Percentiles rank a stretch among this genome's conserved stretches.
Evolutionary conservation across 2,797 vertebrate genomes (phyloP).

Genomic region (Fistularia tabacaria): DNA sequence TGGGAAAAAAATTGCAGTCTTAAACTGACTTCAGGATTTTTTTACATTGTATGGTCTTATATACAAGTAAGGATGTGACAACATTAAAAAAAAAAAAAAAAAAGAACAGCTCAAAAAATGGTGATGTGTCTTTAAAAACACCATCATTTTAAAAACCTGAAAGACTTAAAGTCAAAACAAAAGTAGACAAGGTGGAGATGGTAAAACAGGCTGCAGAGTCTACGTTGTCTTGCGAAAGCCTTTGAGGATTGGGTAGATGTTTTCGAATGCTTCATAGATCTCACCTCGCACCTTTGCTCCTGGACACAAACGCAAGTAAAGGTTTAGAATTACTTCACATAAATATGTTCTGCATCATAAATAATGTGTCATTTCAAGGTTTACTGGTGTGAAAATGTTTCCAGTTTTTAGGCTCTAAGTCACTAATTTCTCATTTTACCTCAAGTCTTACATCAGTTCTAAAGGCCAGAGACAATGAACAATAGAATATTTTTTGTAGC

Average conservation of each 20-base stretch:
- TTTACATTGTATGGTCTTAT: slow-evolving; percentile 52
- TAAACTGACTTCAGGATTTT: slow-evolving; percentile 18
- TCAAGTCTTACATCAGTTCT: too few relatives aligned
- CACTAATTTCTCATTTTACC: too few relatives aligned
- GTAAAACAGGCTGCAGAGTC: slow-evolving; percentile 38
- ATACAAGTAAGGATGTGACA: slow-evolving; percentile 49
- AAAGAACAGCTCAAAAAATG: slow-evolving; percentile 1
- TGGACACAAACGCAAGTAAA: slow-evolving; percentile 44
- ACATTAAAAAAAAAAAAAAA: slow-evolving; percentile 9
- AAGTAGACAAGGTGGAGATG: not conserved
- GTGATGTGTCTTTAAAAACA: slow-evolving; percentile 2
- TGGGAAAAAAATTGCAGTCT: slow-evolving; percentile 15
- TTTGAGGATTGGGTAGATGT: slow-evolving; percentile 99
- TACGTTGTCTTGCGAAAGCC: slow-evolving; percentile 98
- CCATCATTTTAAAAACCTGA: slow-evolving; percentile 6
- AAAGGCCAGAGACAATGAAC: too few relatives aligned
- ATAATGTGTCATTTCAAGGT: too few relatives aligned
- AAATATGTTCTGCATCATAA: too few relatives aligned
- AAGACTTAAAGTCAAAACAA: slow-evolving; percentile 6
- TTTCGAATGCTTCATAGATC: slow-evolving; percentile 99
- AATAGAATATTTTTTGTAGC: too few relatives aligned
- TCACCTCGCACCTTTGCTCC: slow-evolving; percentile 98
- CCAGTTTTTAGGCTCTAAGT: too few relatives aligned
- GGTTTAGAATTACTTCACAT: not conserved
- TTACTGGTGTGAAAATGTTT: too few relatives aligned